Evolutionary conservation across 2,113 vertebrate genomes (phyloP), one percentile per base, ranked within the genome.

Genomic region (Melanostigma gelatinosum): DNA sequence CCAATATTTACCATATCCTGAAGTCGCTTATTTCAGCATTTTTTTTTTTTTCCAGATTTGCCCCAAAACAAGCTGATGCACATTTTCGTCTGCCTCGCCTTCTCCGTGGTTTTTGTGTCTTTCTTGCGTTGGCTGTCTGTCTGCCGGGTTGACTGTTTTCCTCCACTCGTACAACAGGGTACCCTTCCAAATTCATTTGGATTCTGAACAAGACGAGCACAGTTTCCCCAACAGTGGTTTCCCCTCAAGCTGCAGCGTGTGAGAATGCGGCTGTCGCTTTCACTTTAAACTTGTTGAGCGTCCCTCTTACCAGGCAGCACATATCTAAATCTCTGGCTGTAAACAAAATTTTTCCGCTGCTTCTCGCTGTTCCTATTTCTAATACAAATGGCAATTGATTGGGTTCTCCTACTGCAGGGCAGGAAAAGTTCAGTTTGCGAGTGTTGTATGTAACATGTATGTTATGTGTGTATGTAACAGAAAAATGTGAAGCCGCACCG

Each of bases 251-350:
- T 68, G 80, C 85, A 75, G 12, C 62, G 78, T 79, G 86, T 36
- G 75, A 81, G 82, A 82, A 76, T 12, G 64, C 54, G 6, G 52
- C 79, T 89, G 88, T 90, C 89, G 83, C 74, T 88, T 93, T 86
- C 83, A 74, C 88, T 89, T 88, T 91, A 89, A 84, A 90, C 84
- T 75, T 83, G 89, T 84, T 83, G 77, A 87, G 85, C 64, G 36
- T 87, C 36, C 68, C 62, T 80, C 80, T 81, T 66, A 76, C 75
- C 81, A 83, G 75, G 80, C 76, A 77, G 82, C 81, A 74, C n/a
- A 73, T 75, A 88, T 80, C 83, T 82, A 86, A 85, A 83, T 89
- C 66, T 70, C 80, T 66, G 75, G 46, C 77, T 89, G 89, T 89
- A 92, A 90, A 93, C 80, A 93, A 88, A 93, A 18, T 73, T 83